Base-by-base conservation (phyloP, 1,140 invertebrate genomes). In the Leptinotarsa undecemlineata region DNA sequence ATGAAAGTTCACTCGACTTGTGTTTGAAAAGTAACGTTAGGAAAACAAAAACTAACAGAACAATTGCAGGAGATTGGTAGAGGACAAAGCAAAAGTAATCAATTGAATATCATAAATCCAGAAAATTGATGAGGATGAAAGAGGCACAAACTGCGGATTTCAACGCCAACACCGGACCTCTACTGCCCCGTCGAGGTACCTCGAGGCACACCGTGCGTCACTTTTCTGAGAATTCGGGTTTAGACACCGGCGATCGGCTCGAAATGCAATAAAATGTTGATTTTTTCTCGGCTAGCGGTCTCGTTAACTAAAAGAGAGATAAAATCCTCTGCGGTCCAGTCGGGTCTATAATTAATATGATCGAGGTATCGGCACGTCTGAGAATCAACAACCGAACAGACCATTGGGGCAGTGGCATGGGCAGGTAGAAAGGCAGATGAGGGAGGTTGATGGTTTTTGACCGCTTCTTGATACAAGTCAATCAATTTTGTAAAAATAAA, bases 261-360 rank as follows among this genome's bases (percentile, higher is more conserved):
- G 51, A 57, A 57, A 57, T 57, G 51, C 51, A 57, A 57, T 57
- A 57, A 57, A 57, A 19, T 57, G 51, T 57, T 57, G 51, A 19
- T 57, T 57, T 57, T 57, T 57, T 42, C 33, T 42, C 33, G 4
- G 51, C n/a, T 57, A 57, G 51, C 51, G 51, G 51, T 57, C 51
- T 57, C 51, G 51, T 57, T 57, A 57, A 57, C 51, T 57, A 19
- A 57, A 57, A 57, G 15, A 57, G 15, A 19, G 51, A 57, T 57
- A 57, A 66, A 66, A 23, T 66, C 26, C 26, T 66, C 21, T 60
- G 72, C 26, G 68, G 70, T 70, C 51, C n/a, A 62, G 66, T 60
- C 48, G 23, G 66, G 64, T 67, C 66, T 61, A 74, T 78, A 75
- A 76, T 79, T 79, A 79, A 78, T 78, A 75, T 73, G 76, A 76